Percentiles rank a stretch among this genome's conserved stretches.
Evolutionary conservation across 2,888 invertebrate species (phyloP).

Genomic region (Sylvicola cinctus): DNA sequence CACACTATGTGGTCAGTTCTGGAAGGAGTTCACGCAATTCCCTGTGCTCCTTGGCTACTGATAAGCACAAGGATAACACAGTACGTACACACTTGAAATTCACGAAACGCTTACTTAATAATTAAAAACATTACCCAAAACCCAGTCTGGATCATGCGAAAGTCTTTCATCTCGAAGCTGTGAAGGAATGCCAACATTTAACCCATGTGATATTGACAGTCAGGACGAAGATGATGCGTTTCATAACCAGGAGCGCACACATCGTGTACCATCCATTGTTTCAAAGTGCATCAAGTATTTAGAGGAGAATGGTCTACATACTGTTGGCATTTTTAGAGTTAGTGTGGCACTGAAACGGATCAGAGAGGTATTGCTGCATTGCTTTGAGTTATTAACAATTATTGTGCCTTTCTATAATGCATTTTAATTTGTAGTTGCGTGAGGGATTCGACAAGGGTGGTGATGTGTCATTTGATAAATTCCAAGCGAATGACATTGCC

Average conservation of each 20-base stretch:
- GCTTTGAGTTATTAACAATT: neutral
- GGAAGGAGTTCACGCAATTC: slow-evolving; percentile 12
- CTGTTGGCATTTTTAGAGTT: slow-evolving; percentile 78
- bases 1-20: slow-evolving; percentile 7
- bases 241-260: neutral
- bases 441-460: slow-evolving; percentile 78
- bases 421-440: slow-evolving; percentile 40
- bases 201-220: slow-evolving; percentile 1
- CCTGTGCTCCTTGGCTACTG: slow-evolving; percentile 17
- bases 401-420: neutral
- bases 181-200: no score
- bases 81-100: no score
- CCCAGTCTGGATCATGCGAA: slow-evolving; percentile 57
- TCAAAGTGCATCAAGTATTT: slow-evolving; percentile 63
- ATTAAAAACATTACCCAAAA: no score
- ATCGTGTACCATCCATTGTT: slow-evolving; percentile 56
- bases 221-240: neutral
- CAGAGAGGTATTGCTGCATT: neutral
- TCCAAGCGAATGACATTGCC: slow-evolving; percentile 85
- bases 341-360: slow-evolving; percentile 31
- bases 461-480: slow-evolving; percentile 47
- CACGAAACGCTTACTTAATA: no score
- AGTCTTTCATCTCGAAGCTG: slow-evolving; percentile 28
- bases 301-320: slow-evolving; percentile 58
- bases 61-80: slow-evolving; percentile 20